Base-by-base conservation (phyloP, 2,888 invertebrate species). In the Heliothis peltigera region DNA sequence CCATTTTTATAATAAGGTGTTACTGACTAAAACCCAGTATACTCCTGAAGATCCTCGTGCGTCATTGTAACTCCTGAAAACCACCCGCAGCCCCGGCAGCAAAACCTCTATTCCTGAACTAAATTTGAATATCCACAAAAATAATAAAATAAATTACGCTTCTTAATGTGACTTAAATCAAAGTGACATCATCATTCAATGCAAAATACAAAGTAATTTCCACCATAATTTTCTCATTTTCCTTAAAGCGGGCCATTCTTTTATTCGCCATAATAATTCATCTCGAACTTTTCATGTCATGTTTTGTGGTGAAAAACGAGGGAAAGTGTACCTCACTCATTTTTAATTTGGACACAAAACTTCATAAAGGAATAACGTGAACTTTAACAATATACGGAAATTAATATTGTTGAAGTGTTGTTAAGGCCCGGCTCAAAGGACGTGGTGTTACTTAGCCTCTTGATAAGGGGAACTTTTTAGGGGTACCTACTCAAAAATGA, bases 321-420 rank as follows among this genome's bases (percentile, higher is more conserved):
- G 58, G 22, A 48, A 55, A 52, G 63, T 66, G 46, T 62, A 28
- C 42, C 58, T 56, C 49, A 60, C 55, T 65, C 39, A 59, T 78
- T 80, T 80, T 76, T 76, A 70, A 80, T 80, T 80, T 69, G 39
- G 39, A 53, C 22, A 53, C 43, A 55, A 77, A 77, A 74, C 35
- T 80, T 80, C 39, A 54, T 54, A 64, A 71, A 68, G 22, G 60
- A 64, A 70, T 67, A 46, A 49, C 18, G 49, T 39, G 2, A 80
- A 80, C 54, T 78, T 80, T 69, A 47, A 77, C 70, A 80, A 69
- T 76, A 48, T 63, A 61, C 46, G 46, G 8, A 68, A 73, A 65
- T 63, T 66, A 61, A 79, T 77, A 72, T 66, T 64, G 44, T 63
- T 68, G n/a, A 35, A 62, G 76, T 67, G 63, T 17, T 58, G 54